Base-by-base conservation (phyloP, 2,797 vertebrate genomes). In the Acropternis orthonyx region DNA sequence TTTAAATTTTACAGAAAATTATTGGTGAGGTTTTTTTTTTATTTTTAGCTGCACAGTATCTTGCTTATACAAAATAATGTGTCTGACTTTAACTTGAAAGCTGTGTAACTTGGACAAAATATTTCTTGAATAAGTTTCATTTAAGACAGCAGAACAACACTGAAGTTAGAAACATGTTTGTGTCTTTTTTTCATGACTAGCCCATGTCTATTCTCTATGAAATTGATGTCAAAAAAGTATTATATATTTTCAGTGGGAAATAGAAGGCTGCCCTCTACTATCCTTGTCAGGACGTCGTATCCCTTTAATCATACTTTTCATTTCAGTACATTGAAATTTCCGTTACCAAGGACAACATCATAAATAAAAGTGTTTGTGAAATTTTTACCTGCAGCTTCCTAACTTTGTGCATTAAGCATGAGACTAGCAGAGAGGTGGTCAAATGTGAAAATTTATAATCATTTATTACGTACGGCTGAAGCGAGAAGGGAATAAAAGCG, bases 231-330 rank as follows among this genome's bases (percentile, higher is more conserved):
- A 98, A 97, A 98, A 98, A 98, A 98, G 98, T 97, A 98, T 98
- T 98, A 98, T 98, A 98, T 98, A 98, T 98, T 98, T 98, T 97
- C 98, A 95, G 98, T 71, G 96, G 97, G 98, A 98, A 98, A 98
- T 98, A 97, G 98, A 98, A 98, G 98, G 97, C 98, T 98, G 98
- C 98, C 98, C 97, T 97, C 98, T 97, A 95, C 98, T 98, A 98
- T 97, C 98, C 98, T 98, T 98, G 98, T 98, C 98, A 98, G 98
- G 98, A 98, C 97, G 97, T 97, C 96, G 97, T 97, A 97, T 98
- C 98, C 98, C 98, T 98, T 99, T 99, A 98, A 99, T 99, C 99
- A 99, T 98, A 99, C 98, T 99, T 99, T 99, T 99, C 98, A 99
- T 99, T 99, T 99, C 98, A 98, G 98, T 98, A 98, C 98, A 98